phyloP scores from a whole-genome alignment of 1,140 invertebrate genomes.

The Aphaenogaster rudis region DNA sequence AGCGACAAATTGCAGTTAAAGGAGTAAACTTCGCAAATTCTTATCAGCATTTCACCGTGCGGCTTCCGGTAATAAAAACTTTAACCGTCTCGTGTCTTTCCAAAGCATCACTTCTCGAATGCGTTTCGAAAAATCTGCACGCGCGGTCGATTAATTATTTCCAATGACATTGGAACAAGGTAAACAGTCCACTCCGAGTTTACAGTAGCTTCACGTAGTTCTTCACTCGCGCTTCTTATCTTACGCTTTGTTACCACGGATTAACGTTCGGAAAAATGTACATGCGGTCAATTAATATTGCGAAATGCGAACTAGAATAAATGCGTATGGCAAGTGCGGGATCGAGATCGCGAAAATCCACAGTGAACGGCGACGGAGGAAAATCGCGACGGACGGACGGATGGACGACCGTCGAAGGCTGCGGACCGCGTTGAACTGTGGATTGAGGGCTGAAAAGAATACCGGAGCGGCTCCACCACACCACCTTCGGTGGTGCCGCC shows the following conservation, averaged over 20 bases:
- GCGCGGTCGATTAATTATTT: not conserved
- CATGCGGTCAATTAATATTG: not conserved
- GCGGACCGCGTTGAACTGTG: conserved; percentile 79
- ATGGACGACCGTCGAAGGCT: conserved; percentile 78
- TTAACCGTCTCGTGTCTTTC: not conserved
- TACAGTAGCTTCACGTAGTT: not conserved
- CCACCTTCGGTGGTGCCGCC: conserved; percentile 60
- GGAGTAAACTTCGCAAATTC: not conserved
- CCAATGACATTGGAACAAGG: not conserved
- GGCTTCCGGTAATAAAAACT: conserved; percentile 4
- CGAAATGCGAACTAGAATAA: not conserved
- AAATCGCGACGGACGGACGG: conserved; percentile 24
- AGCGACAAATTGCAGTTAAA: not conserved
- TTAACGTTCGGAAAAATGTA: not conserved
- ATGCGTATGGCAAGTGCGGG: not conserved
- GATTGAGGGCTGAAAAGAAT: conserved; percentile 82
- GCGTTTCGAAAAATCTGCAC: conserved; percentile 2
- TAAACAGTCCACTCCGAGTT: not conserved
- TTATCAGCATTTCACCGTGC: conserved; percentile 20
- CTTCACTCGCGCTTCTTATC: not conserved
- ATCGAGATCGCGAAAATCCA: not conserved
- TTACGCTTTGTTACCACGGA: not conserved
- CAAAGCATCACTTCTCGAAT: not conserved
- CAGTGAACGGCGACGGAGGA: conserved; percentile 32
- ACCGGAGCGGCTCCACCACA: conserved; percentile 71